phyloP scores from a whole-genome alignment of 2,888 invertebrate species.

The Xestia c-nigrum region DNA sequence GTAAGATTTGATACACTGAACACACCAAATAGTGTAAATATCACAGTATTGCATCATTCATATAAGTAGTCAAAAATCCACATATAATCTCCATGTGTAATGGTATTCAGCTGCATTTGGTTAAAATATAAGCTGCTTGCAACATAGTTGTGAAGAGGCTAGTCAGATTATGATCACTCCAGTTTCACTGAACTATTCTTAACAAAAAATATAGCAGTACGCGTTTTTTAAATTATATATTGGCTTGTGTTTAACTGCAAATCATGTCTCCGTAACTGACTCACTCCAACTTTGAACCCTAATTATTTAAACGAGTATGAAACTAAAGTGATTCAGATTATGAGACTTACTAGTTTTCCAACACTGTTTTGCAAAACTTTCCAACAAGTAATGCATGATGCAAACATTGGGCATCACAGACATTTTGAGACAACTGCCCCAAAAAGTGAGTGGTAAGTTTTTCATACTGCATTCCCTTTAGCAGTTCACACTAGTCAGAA shows the following conservation, averaged over 20 bases:
- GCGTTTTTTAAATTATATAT: not conserved
- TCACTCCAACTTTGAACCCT: not conserved
- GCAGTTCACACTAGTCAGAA: not conserved
- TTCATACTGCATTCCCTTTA: not conserved
- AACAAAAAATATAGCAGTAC: not conserved
- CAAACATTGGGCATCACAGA: slow-evolving; percentile 2
- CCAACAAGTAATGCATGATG: not conserved
- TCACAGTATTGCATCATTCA: not conserved
- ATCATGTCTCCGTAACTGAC: too few species aligned
- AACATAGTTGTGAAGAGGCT: too few species aligned
- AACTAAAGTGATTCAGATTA: not conserved
- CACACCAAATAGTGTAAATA: too few species aligned
- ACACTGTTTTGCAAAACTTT: not conserved
- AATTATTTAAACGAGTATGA: not conserved
- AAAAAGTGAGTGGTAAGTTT: not conserved
- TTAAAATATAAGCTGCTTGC: too few species aligned
- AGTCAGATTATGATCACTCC: not conserved
- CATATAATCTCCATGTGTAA: not conserved
- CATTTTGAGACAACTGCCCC: not conserved
- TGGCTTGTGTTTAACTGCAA: not conserved
- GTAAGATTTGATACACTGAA: slow-evolving; percentile 72
- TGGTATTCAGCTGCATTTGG: not conserved
- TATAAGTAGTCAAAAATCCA: not conserved
- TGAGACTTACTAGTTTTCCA: not conserved
- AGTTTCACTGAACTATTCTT: not conserved